Evolutionary conservation across 2,113 vertebrate species (phyloP), one percentile per base, ranked within the genome.

Genomic region (Thunnus maccoyii): DNA sequence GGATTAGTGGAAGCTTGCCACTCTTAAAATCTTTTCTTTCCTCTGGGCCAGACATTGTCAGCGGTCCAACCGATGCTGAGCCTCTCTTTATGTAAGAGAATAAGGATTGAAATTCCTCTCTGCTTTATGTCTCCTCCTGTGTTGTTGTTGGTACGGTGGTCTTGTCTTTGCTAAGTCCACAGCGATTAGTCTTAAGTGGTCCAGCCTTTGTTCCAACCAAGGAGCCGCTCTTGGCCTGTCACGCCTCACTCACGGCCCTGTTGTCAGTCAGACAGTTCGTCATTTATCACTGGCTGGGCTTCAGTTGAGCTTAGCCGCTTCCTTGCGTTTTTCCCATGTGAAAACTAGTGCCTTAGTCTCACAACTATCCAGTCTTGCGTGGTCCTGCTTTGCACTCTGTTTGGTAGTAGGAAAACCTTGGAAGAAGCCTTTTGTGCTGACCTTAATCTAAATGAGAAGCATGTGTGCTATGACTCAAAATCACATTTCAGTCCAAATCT

Each of bases 381-480:
- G 27, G 27, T 50, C 71, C 60, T 61, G 69, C 72, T 75, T 54
- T 68, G 76, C 22, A 5, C 30, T 66, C 16, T 18, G 47, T 80
- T 60, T 60, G 68, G 50, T 60, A n/a, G 46, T 11, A 44, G 58
- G 71, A 72, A 30, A 76, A 54, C 72, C 77, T 60, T 54, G 77
- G 63, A 64, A 65, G 80, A 67, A 54, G 47, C 66, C 48, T 65
- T 72, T 79, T 80, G 78, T 70, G 46, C 55, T 86, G 78, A 87
- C 82, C 76, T 63, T 46, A 22, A 44, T 66, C 81, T 72, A 88
- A 92, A 92, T 92, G 84, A 88, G 85, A 93, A 92, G 84, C 92
- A 89, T 89, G 90, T 92, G 91, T 86, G 69, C 83, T 36, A 55
- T 86, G 90, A 89, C 85, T 89, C 76, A 41, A 88, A 93, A 91